Evolutionary conservation across 1,140 invertebrate species (phyloP), one percentile per base, ranked within the genome.

Genomic region (Drosophila suzukii): DNA sequence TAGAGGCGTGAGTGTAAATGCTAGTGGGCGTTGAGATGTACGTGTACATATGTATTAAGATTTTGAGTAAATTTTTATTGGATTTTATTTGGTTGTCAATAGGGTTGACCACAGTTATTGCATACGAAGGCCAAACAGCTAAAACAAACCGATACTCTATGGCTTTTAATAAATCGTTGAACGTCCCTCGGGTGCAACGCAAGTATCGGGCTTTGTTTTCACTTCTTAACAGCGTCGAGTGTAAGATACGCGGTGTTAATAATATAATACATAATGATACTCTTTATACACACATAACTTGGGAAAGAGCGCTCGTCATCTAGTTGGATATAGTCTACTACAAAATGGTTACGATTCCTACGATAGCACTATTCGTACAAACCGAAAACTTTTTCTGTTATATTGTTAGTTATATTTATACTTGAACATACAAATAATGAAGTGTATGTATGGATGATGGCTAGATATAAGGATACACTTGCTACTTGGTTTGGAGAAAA

Each of bases 41-140:
- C 74, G 76, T 79, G 84, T 86, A 89, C 63, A 89, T 77, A 67
- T 80, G 84, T 89, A 60, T 57, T 59, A 11, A 17, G 38, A 39
- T 73, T 78, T 47, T 50, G 49, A 12, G 15, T 34, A 39, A 51
- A 53, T 43, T 41, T 75, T 36, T 13, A 53, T 75, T 68, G 30
- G 32, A 30, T 68, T 68, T 51, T 46, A 67, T 59, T 75, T 86
- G 47, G 15, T 41, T 61, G 7, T 80, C 78, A 76, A 81, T 77
- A 49, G 34, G 54, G 54, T 47, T 44, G 56, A 27, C 67, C 66
- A 39, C 41, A 66, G 58, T 84, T 84, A 90, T 90, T 91, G 85
- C 85, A 90, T 89, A 85, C 81, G 85, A 90, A 90, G 78, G 86
- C 66, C 80, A 81, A 91, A 91, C 81, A 90, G 67, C 62, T 78